Percentiles rank a stretch among this genome's conserved stretches.
Evolutionary conservation across 2,797 vertebrate species (phyloP).

Genomic region (Cyprinodon diabolis): DNA sequence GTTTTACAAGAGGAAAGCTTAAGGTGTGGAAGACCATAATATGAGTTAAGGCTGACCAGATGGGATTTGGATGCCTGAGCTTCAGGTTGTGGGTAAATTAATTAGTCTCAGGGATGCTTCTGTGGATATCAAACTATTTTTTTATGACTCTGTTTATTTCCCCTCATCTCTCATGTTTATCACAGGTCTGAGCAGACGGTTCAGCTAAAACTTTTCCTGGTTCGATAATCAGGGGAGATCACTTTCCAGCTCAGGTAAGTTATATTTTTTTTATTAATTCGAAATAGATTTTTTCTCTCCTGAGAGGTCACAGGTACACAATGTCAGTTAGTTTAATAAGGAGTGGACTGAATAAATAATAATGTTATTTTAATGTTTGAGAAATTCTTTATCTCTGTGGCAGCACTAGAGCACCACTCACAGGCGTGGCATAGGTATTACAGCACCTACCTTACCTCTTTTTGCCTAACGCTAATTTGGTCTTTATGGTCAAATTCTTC

Average conservation of each 20-base stretch:
- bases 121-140: background rate
- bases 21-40: background rate
- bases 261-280: background rate
- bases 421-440: no score
- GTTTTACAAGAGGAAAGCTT: background rate
- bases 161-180: background rate
- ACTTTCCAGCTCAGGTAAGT: slow-evolving; percentile 46
- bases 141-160: slow-evolving; percentile 2
- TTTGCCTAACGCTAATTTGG: no score
- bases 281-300: background rate
- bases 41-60: background rate
- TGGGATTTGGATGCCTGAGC: background rate
- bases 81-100: background rate
- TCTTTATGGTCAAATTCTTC: no score
- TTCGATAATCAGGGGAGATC: slow-evolving; percentile 35
- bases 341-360: no score
- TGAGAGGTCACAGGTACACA: background rate
- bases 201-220: slow-evolving; percentile 3
- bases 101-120: background rate
- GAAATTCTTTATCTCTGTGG: no score
- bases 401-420: no score
- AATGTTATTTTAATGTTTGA: background rate
- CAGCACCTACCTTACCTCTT: no score
- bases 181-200: slow-evolving; percentile 55
- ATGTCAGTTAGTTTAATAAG: background rate